phyloP scores from a whole-genome alignment of 2,797 vertebrate species.

The Sebastes hubbsi region DNA sequence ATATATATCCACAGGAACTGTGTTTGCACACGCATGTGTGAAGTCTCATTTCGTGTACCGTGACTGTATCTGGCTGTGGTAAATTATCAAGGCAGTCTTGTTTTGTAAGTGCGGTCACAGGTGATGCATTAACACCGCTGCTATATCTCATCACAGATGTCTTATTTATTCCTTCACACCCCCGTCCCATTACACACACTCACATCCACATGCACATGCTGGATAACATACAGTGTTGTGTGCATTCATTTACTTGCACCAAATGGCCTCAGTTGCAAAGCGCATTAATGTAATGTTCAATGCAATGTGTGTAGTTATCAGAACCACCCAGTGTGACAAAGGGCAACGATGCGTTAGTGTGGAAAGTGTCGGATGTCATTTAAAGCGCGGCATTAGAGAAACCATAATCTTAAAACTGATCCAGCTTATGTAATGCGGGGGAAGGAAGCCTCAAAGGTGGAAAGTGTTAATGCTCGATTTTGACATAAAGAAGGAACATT shows the following conservation, averaged over 20 bases:
- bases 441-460: constrained; percentile 34
- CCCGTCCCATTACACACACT: not conserved
- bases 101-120: not conserved
- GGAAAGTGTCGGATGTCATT: constrained; percentile 27
- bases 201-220: not conserved
- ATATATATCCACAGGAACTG: not conserved
- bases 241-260: constrained; percentile 6
- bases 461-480: constrained; percentile 29
- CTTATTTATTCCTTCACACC: not conserved
- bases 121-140: not conserved
- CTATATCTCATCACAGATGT: not conserved
- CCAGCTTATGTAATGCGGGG: constrained; percentile 7
- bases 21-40: not conserved
- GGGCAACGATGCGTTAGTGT: not conserved
- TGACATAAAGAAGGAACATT: constrained; percentile 24
- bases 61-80: not conserved
- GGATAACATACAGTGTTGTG: not conserved
- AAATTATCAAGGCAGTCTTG: constrained; percentile 1
- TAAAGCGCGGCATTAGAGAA: constrained; percentile 4
- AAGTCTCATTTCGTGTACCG: not conserved
- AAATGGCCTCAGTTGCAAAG: not conserved
- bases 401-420: constrained; percentile 19
- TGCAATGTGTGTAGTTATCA: constrained; percentile 4
- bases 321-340: constrained; percentile 2
- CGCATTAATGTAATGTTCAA: constrained; percentile 10